Conservation (phyloP, 1,140 invertebrate species). For the Monomorium pharaonis region DNA sequence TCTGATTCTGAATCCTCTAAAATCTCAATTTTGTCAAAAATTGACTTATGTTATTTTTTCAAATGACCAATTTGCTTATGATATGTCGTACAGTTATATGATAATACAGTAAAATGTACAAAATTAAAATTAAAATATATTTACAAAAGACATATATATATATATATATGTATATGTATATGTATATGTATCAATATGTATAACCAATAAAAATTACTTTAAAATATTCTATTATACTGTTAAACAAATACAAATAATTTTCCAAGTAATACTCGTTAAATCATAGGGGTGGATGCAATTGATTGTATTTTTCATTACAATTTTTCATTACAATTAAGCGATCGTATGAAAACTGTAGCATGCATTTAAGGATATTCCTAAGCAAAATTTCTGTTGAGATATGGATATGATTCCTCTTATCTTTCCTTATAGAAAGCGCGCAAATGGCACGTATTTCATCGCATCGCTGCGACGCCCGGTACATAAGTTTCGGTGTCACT, state of each 20-base stretch:
- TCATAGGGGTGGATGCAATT: neutral
- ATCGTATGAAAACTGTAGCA: neutral
- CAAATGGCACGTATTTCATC: neutral
- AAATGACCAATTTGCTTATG: neutral
- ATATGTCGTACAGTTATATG: neutral
- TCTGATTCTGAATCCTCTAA: no score
- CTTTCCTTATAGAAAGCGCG: neutral
- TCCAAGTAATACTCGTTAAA: neutral
- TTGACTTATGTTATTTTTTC: no score
- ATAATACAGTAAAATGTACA: conserved; percentile 47
- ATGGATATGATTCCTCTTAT: neutral
- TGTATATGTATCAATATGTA: no score
- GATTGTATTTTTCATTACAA: neutral
- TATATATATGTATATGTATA: no score
- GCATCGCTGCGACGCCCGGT: neutral
- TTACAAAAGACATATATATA: no score
- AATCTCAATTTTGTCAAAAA: no score
- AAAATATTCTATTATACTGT: conserved; percentile 18
- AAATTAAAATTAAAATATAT: conserved; percentile 31
- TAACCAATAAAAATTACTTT: no score
- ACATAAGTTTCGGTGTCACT: conserved; percentile 14
- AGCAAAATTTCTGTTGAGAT: neutral
- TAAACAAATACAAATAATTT: neutral
- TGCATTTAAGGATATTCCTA: neutral
- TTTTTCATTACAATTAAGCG: neutral